Base-by-base conservation (phyloP, 1,140 invertebrate species). In the Brachionus angularis region DNA sequence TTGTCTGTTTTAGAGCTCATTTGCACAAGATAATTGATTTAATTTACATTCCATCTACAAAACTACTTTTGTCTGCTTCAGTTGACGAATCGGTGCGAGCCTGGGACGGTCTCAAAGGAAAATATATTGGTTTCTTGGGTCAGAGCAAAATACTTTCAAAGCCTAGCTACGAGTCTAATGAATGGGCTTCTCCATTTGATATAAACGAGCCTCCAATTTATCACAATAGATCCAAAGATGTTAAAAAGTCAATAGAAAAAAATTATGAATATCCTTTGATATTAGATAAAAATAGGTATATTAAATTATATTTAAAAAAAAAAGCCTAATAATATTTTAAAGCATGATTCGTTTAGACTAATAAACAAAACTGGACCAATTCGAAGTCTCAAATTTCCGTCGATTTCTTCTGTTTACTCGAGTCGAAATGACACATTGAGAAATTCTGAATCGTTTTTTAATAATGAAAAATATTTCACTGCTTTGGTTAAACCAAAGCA, bases 41-140 rank as follows among this genome's bases (percentile, higher is more conserved):
- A 31, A 71, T 69, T 5, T 78, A 76, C 55, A 72, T 79, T 2
- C 75, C 77, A 31, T 62, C 74, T 7, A 50, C 73, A 12, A 78
- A 78, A 52, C 64, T 75, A 16, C 76, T 78, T 27, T 47, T 78
- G 14, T 79, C 79, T 25, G 78, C 75, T n/a, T 79, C 79, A 10
- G 74, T 74, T 14, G 79, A 79, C 72, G 79, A 78, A n/a, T 80
- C 78, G 27, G 76, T 79, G 23, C 78, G 79, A 44, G 76, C 79
- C 7, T 80, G 79, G 79, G 79, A 76, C 75, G 78, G 76, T 25
- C 71, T 39, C 12, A 77, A 77, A 50, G 79, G 79, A 7, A 50
- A 76, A 53, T 80, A 78, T 74, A 73, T 80, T 31, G 79, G 79
- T 5, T 80, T 79, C 55, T 78, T 78, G 52, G 74, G 78, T 34